Evolutionary conservation across 2,113 vertebrate species (phyloP).

Genomic region (Apaloderma vittatum): DNA sequence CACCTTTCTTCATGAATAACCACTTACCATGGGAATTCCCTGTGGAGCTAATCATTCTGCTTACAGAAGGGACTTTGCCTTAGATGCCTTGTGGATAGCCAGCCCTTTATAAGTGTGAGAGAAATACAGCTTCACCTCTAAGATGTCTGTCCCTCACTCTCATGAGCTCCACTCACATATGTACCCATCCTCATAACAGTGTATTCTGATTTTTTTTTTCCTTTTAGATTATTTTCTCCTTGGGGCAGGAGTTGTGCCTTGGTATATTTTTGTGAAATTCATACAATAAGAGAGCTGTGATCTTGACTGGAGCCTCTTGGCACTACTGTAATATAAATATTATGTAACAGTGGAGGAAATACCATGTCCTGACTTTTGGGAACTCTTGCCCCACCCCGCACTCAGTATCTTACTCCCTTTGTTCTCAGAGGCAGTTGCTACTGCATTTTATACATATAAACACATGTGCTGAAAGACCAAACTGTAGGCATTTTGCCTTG

Average conservation of each 20-base stretch:
- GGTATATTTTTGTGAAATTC: not conserved
- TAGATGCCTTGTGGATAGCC: not conserved
- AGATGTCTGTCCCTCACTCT: not conserved
- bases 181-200: not conserved
- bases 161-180: not conserved
- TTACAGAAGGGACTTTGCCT: not conserved
- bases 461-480: not conserved
- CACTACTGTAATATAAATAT: slow-evolving; percentile 18
- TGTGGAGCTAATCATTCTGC: slow-evolving; percentile 1
- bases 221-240: not conserved
- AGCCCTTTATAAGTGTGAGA: not conserved
- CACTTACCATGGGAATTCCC: not conserved
- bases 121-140: not conserved
- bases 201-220: not conserved
- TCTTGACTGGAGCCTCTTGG: slow-evolving; percentile 21
- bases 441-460: not conserved
- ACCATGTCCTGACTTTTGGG: not conserved
- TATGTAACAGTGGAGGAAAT: slow-evolving; percentile 11
- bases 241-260: not conserved
- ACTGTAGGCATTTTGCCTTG: not conserved
- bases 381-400: not conserved
- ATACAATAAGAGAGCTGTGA: not conserved
- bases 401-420: not conserved
- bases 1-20: slow-evolving; percentile 41
- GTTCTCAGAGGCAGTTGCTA: not conserved